phyloP scores from a whole-genome alignment of 2,113 vertebrate genomes.

The Martes martes region DNA sequence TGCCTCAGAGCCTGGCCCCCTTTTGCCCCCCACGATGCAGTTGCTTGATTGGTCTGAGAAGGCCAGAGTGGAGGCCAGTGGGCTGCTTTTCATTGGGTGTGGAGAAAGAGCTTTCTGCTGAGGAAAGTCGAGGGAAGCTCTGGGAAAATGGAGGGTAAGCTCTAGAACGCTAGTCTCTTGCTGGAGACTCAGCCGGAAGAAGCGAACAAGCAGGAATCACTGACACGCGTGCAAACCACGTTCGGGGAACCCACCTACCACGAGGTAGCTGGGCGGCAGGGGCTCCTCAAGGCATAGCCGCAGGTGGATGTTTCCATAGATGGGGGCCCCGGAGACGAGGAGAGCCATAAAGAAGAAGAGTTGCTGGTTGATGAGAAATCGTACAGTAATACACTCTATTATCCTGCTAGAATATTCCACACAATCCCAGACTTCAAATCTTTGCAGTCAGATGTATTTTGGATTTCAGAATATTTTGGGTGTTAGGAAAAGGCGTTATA shows the following conservation, averaged over 20 bases:
- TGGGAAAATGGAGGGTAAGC: background rate
- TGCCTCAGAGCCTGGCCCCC: background rate
- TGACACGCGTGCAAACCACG: background rate
- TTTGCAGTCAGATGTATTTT: background rate
- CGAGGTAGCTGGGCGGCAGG: background rate
- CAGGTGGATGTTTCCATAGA: background rate
- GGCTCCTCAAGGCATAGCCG: background rate
- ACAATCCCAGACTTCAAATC: background rate
- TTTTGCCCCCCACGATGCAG: background rate
- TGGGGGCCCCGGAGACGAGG: background rate
- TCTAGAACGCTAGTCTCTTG: background rate
- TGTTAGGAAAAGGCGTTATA: background rate
- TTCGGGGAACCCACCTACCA: background rate
- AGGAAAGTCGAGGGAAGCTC: background rate
- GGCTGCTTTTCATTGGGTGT: background rate
- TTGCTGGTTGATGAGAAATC: background rate
- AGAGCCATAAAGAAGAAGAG: background rate
- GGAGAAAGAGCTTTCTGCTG: background rate
- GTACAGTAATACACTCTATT: background rate
- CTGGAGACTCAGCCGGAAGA: background rate
- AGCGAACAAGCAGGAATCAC: background rate
- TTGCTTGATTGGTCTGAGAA: background rate
- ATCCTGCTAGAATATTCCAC: background rate
- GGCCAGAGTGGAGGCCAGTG: background rate
- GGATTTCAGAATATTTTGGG: background rate